phyloP scores from a whole-genome alignment of 1,140 invertebrate genomes.

The Gonioctena quinquepunctata region DNA sequence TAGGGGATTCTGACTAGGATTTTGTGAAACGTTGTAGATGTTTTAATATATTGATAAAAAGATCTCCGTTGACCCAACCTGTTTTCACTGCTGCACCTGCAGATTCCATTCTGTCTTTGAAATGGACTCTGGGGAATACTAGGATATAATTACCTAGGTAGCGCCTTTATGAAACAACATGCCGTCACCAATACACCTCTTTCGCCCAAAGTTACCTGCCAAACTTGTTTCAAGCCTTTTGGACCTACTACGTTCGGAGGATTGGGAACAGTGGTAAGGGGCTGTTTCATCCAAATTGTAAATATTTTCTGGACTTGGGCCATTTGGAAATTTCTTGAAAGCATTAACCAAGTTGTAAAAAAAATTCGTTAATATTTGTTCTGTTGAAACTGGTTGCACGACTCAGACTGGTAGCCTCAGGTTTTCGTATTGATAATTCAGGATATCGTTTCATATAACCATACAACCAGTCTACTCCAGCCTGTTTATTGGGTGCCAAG shows the following conservation, averaged over 20 bases:
- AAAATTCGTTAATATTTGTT: conserved; percentile 38
- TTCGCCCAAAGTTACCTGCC: conserved; percentile 48
- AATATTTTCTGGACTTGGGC: conserved; percentile 33
- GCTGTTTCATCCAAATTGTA: conserved; percentile 55
- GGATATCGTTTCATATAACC: conserved; percentile 48
- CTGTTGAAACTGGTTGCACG: conserved; percentile 44
- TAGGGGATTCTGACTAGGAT: conserved; percentile 12
- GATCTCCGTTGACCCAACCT: conserved; percentile 42
- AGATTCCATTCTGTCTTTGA: conserved; percentile 31
- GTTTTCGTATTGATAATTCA: conserved; percentile 31
- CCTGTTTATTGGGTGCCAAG: conserved; percentile 47
- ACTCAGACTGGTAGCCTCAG: conserved; percentile 39
- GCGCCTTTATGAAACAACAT: conserved; percentile 44
- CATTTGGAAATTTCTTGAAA: background rate
- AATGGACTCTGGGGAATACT: conserved; percentile 47
- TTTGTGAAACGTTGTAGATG: conserved; percentile 53
- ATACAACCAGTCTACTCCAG: conserved; percentile 52
- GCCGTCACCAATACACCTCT: conserved; percentile 52
- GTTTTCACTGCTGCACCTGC: conserved; percentile 45
- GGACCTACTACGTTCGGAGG: conserved; percentile 24
- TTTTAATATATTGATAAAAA: conserved; percentile 31
- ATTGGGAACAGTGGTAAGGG: conserved; percentile 50
- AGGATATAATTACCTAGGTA: conserved; percentile 44
- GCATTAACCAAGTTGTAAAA: conserved; percentile 28
- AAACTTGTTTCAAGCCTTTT: conserved; percentile 50